phyloP scores from a whole-genome alignment of 2,113 vertebrate genomes.

The Noturus placidus region DNA sequence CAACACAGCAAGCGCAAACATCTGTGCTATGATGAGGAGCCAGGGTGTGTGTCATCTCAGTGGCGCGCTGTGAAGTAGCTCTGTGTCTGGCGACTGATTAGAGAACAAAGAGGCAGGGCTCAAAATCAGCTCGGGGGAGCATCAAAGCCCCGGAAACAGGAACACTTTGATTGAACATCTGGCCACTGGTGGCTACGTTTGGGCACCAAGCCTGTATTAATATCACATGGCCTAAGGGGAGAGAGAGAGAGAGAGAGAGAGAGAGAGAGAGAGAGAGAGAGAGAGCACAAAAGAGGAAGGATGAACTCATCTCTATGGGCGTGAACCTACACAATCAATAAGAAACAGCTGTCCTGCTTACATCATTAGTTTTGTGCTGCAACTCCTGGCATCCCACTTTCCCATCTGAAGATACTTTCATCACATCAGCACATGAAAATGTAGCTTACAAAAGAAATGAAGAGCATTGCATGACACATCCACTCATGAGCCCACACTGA shows the following conservation, averaged over 20 bases:
- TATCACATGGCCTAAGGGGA: conserved; percentile 39
- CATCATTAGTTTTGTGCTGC: conserved; percentile 38
- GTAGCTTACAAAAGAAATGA: conserved; percentile 15
- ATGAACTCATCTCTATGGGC: conserved; percentile 36
- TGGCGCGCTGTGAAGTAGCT: conserved; percentile 41
- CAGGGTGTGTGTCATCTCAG: conserved; percentile 51
- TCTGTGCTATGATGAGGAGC: conserved; percentile 36
- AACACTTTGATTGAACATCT: conserved; percentile 58
- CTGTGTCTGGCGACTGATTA: conserved; percentile 49
- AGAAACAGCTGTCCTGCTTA: conserved; percentile 23
- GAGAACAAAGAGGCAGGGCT: conserved; percentile 51
- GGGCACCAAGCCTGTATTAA: conserved; percentile 41
- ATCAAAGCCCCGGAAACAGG: conserved; percentile 51
- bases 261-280: neutral
- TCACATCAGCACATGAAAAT: conserved; percentile 19
- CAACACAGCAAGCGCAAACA: conserved; percentile 38
- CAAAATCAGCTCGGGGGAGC: conserved; percentile 42
- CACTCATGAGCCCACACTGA: neutral
- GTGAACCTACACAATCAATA: conserved; percentile 39
- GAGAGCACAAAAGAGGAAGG: neutral
- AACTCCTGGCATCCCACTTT: neutral
- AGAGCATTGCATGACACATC: neutral
- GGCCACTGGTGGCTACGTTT: conserved; percentile 44
- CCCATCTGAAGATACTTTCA: conserved; percentile 16
- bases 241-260: neutral